These are phyloP conservation scores for Microchirus variegatus DNA, from an alignment of 2,797 vertebrate genomes.

Conservation along the genomic window DNA sequence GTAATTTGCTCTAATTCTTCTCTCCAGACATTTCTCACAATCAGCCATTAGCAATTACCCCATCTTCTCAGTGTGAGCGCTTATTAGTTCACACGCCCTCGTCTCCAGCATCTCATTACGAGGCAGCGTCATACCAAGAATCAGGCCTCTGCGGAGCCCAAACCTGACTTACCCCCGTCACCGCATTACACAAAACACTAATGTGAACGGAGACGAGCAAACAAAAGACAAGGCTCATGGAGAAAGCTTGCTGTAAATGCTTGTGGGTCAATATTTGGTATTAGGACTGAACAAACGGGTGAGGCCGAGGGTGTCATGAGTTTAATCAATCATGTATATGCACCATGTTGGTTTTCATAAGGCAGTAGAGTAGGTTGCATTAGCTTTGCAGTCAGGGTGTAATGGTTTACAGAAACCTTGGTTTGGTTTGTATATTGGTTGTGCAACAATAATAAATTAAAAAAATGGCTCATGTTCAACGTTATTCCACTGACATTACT, in stretches of 20 bases:
- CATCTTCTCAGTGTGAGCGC: constrained; percentile 64
- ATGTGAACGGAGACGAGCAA: constrained; percentile 7
- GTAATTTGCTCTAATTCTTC: constrained; percentile 61
- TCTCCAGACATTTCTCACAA: constrained; percentile 59
- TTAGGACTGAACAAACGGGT: constrained; percentile 60
- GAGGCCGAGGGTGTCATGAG: constrained; percentile 37
- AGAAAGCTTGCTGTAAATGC: constrained; percentile 29
- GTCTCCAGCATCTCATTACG: constrained; percentile 63
- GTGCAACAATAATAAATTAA: too few relatives aligned
- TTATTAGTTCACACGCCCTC: constrained; percentile 63
- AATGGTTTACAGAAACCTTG: too few relatives aligned
- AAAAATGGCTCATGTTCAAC: too few relatives aligned
- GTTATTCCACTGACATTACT: too few relatives aligned
- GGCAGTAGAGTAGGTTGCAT: too few relatives aligned
- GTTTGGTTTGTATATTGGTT: too few relatives aligned
- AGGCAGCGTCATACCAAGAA: constrained; percentile 31
- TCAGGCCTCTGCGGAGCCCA: constrained; percentile 11
- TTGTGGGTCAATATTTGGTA: constrained; percentile 73
- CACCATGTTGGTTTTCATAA: constrained; percentile 39
- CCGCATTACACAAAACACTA: constrained; percentile 16
- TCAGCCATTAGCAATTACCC: constrained; percentile 57
- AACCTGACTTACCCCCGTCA: neutral
- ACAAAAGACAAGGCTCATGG: constrained; percentile 34
- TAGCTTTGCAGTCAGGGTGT: too few relatives aligned
- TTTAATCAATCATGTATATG: constrained; percentile 58